Evolutionary conservation across 2,113 vertebrate genomes (phyloP), one percentile per base, ranked within the genome.

Genomic region (Hemiscyllium ocellatum): DNA sequence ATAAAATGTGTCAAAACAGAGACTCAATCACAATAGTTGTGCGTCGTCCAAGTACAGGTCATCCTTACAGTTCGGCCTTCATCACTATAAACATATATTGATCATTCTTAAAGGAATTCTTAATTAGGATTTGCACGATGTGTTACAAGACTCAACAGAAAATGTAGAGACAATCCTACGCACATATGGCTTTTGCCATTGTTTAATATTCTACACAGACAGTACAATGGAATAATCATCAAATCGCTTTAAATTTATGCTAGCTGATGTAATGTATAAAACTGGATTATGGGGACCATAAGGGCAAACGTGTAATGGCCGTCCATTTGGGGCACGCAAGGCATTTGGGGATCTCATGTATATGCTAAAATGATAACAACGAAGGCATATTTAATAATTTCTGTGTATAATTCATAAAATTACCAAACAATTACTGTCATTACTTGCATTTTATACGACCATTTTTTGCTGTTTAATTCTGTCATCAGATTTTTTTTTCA

Each of bases 401-500:
- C 47, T 50, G 70, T 42, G 12, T 95, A 52, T 76, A 72, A 95
- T 72, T 95, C 94, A 72, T 47, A 76, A 72, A 95, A 95, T 95
- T 95, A 76, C 94, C 1, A 37, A 94, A 95, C 47, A 95, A 95
- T 95, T 95, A 52, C 68, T 95, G 47, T 95, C 94, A 95, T 95
- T 72, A 95, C 94, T 95, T 95, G 94, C 68, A 95, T 95, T 95
- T 95, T 95, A 95, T 95, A 95, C 47, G 72, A 95, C 69, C 94
- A 52, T 95, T 95, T 95, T 95, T 95, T 95, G 94, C 94, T 76
- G 68, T 70, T 95, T 95, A 95, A 95, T 95, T 95, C 68, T 95
- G 94, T 69, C 94, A 95, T 95, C 94, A 95, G 94, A n/a, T 95
- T 95, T 69, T 76, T 95, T 95, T 95, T 69, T 50, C 94, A 95